These are phyloP conservation scores for Rallus crepitans DNA, from an alignment of 2,797 vertebrate genomes.

Conservation along the genomic window DNA sequence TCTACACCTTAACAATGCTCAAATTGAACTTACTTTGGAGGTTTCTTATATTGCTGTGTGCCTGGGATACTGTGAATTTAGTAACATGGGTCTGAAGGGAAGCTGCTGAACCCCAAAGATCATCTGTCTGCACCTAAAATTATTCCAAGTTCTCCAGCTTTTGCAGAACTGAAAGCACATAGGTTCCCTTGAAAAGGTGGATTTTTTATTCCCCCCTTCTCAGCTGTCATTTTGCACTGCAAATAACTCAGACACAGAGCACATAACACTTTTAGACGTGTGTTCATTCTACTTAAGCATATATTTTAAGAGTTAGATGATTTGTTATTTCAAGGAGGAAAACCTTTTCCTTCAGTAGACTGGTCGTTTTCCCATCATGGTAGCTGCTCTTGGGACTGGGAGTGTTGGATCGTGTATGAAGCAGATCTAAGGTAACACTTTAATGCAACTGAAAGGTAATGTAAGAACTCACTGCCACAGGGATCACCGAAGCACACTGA, in stretches of 20 bases:
- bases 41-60: accelerated
- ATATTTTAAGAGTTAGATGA: neutral
- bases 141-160: neutral
- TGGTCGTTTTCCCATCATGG: neutral
- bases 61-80: neutral
- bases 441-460: neutral
- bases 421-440: neutral
- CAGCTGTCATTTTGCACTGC: neutral
- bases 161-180: neutral
- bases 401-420: neutral
- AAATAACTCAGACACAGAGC: neutral
- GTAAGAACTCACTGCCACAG: neutral
- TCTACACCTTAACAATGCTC: neutral
- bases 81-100: neutral
- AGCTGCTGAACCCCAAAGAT: neutral
- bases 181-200: neutral
- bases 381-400: neutral
- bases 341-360: neutral
- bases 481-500: neutral
- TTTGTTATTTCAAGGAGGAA: neutral
- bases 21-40: neutral
- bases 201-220: neutral
- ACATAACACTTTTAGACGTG: neutral
- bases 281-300: neutral
- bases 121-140: neutral